Conservation (phyloP, 1,140 invertebrate genomes). For the Bombus superbus region DNA sequence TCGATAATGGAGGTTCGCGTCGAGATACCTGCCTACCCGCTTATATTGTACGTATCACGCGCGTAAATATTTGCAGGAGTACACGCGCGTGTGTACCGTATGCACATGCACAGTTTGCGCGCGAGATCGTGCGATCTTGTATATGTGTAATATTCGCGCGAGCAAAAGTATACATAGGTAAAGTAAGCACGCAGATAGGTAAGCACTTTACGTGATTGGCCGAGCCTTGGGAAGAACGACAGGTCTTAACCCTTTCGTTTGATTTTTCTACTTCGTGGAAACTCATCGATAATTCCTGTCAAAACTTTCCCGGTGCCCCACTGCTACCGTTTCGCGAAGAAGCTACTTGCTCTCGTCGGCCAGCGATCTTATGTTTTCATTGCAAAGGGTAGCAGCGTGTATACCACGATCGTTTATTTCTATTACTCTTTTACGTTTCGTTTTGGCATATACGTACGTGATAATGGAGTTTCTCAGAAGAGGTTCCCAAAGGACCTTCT, state of each 20-base stretch:
- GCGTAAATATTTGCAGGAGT: slow-evolving; percentile 43
- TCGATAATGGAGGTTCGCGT: slow-evolving; percentile 71
- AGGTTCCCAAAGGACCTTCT: slow-evolving; percentile 52
- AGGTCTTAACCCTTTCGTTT: slow-evolving; percentile 55
- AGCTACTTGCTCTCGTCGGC: neutral
- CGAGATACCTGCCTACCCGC: slow-evolving; percentile 57
- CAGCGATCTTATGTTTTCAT: neutral
- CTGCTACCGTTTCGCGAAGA: neutral
- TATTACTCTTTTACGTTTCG: slow-evolving; percentile 44
- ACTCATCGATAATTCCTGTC: slow-evolving; percentile 22
- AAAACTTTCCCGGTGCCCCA: slow-evolving; percentile 14
- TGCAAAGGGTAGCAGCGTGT: no score
- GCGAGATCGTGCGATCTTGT: neutral
- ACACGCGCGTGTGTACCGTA: neutral
- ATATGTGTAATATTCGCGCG: slow-evolving; percentile 18
- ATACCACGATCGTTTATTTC: neutral
- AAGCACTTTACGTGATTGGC: slow-evolving; percentile 77
- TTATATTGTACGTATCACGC: slow-evolving; percentile 51
- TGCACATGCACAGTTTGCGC: neutral
- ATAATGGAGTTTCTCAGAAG: slow-evolving; percentile 45
- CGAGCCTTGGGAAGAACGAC: slow-evolving; percentile 63
- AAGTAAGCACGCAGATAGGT: slow-evolving; percentile 11
- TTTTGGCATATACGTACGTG: slow-evolving; percentile 5
- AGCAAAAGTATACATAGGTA: slow-evolving; percentile 25
- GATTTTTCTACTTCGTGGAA: slow-evolving; percentile 12